Percentiles rank a stretch among this genome's conserved stretches.
Conservation (phyloP, 2,888 invertebrate genomes). For the Liposcelis brunnea region DNA sequence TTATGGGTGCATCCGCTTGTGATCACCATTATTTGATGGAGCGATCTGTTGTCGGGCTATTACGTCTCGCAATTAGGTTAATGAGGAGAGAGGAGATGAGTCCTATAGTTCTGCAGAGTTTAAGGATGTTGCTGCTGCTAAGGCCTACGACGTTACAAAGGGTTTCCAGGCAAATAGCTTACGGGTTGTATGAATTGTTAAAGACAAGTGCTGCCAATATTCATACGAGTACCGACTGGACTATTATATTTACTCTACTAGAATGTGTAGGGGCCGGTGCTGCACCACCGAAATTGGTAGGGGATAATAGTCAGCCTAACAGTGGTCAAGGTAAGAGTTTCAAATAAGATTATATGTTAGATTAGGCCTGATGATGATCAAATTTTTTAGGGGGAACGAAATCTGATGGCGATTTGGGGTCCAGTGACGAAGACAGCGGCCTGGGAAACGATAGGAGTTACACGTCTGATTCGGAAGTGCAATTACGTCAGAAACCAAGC, state of each 20-base stretch:
- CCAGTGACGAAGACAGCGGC: slow-evolving; percentile 28
- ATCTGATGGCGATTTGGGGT: slow-evolving; percentile 32
- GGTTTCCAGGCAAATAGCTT: slow-evolving; percentile 72
- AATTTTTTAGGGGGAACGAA: slow-evolving; percentile 27
- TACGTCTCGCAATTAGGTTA: slow-evolving; percentile 74
- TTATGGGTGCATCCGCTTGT: slow-evolving; percentile 51
- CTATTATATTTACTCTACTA: slow-evolving; percentile 77
- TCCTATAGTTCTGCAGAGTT: slow-evolving; percentile 57
- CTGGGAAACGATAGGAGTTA: slow-evolving; percentile 35
- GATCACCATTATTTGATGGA: slow-evolving; percentile 62
- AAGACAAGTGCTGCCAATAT: slow-evolving; percentile 93
- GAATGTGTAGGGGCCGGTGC: slow-evolving; percentile 92
- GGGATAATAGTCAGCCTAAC: slow-evolving; percentile 22
- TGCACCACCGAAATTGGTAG: slow-evolving; percentile 36
- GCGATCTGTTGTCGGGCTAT: slow-evolving; percentile 69
- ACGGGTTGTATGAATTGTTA: slow-evolving; percentile 83
- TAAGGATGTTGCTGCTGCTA: slow-evolving; percentile 58
- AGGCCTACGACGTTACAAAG: slow-evolving; percentile 49
- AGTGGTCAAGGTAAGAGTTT: slow-evolving; percentile 24
- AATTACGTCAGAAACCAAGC: too few species aligned
- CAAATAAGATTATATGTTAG: too few species aligned
- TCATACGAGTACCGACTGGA: slow-evolving; percentile 86
- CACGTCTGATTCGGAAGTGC: too few species aligned
- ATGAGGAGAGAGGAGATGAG: slow-evolving; percentile 87
- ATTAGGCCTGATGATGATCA: too few species aligned